These are phyloP conservation scores for Perodicticus potto DNA, from an alignment of 2,797 vertebrate genomes.

Conservation along the genomic window DNA sequence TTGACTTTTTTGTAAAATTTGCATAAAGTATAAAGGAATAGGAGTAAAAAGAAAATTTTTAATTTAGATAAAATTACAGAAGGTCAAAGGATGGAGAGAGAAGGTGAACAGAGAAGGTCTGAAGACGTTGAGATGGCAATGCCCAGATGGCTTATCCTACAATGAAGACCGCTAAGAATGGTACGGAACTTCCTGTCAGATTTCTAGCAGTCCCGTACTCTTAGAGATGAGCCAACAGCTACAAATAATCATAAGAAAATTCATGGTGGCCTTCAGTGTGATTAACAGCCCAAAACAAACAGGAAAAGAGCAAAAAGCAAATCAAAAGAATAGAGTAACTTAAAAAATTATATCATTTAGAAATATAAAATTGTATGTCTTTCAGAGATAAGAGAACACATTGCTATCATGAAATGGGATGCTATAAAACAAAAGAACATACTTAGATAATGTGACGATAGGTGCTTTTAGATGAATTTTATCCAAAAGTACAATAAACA, in stretches of 20 bases:
- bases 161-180: not conserved
- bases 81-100: not conserved
- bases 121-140: not conserved
- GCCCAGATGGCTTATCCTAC: too few relatives aligned
- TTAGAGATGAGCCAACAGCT: not conserved
- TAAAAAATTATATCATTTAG: not conserved
- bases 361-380: not conserved
- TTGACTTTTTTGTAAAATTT: not conserved
- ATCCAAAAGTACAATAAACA: slow-evolving; percentile 4
- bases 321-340: not conserved
- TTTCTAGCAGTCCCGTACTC: not conserved
- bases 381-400: not conserved
- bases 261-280: not conserved
- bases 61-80: not conserved
- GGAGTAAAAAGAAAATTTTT: not conserved
- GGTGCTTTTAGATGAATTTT: not conserved
- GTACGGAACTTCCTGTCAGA: not conserved
- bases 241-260: not conserved
- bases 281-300: not conserved
- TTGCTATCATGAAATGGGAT: not conserved
- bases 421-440: not conserved
- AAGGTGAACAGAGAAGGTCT: not conserved
- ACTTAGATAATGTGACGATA: not conserved
- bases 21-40: not conserved
- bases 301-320: not conserved